Conservation (phyloP, 2,113 vertebrate genomes). For the Falco punctatus region DNA sequence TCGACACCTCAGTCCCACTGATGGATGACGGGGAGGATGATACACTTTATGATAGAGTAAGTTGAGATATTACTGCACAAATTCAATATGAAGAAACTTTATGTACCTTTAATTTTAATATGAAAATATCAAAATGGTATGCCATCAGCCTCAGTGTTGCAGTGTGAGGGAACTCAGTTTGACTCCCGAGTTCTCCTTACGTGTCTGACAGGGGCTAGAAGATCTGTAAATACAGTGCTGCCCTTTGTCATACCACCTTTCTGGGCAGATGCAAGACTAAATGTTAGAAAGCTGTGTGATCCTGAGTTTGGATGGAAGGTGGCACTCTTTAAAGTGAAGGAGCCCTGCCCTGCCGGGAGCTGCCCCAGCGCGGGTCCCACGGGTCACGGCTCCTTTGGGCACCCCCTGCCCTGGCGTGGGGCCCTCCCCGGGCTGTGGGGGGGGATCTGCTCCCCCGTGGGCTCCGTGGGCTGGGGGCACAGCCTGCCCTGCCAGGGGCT, state of each 20-base stretch:
- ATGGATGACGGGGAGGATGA: conserved; percentile 93
- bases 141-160: not conserved
- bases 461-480: no score
- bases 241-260: not conserved
- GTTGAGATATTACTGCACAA: not conserved
- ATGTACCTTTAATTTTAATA: not conserved
- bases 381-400: no score
- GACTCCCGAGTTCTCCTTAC: not conserved
- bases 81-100: not conserved
- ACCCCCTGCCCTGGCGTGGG: no score
- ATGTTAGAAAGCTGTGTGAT: not conserved
- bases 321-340: not conserved
- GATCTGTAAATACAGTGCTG: not conserved
- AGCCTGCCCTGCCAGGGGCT: no score
- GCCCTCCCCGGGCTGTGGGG: no score
- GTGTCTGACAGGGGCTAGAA: not conserved
- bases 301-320: not conserved
- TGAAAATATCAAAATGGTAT: not conserved
- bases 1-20: conserved; percentile 90
- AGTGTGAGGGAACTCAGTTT: not conserved
- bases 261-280: not conserved
- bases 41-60: conserved; percentile 89
- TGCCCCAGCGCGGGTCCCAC: no score
- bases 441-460: no score
- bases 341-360: no score